phyloP scores from a whole-genome alignment of 2,888 invertebrate genomes.

The Amphipoea lucens region DNA sequence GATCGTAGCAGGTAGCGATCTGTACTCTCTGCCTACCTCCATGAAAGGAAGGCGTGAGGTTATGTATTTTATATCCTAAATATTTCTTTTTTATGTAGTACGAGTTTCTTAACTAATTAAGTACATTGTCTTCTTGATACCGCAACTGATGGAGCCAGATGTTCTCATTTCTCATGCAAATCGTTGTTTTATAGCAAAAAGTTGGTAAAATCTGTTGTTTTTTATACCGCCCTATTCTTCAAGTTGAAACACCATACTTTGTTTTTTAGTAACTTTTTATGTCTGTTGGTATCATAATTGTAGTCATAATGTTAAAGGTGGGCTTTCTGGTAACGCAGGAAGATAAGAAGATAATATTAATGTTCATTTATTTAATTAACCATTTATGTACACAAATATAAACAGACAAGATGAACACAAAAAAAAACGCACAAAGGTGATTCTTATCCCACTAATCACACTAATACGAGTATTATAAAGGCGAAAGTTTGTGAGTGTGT shows the following conservation, averaged over 20 bases:
- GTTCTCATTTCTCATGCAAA: slow-evolving; percentile 82
- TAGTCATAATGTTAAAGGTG: slow-evolving; percentile 18
- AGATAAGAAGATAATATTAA: neutral
- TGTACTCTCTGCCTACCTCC: neutral
- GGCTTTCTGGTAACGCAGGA: neutral
- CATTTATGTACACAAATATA: no score
- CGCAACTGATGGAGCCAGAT: slow-evolving; percentile 75
- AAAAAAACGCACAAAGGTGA: no score
- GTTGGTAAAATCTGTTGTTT: slow-evolving; percentile 71
- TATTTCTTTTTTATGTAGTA: slow-evolving; percentile 65
- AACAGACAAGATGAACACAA: no score
- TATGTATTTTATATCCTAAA: slow-evolving; percentile 14
- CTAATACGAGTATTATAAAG: no score
- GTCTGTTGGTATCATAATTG: slow-evolving; percentile 33
- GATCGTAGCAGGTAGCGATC: neutral
- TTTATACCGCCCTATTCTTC: slow-evolving; percentile 70
- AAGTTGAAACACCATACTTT: slow-evolving; percentile 51
- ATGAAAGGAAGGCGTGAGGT: neutral
- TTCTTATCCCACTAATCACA: no score
- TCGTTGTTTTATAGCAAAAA: slow-evolving; percentile 82
- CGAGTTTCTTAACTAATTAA: slow-evolving; percentile 74
- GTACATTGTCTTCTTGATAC: slow-evolving; percentile 69
- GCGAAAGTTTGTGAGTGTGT: no score
- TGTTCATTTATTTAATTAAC: no score
- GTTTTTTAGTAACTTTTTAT: slow-evolving; percentile 49